Conservation (phyloP, 2,113 vertebrate species). For the Silurus glanis region DNA sequence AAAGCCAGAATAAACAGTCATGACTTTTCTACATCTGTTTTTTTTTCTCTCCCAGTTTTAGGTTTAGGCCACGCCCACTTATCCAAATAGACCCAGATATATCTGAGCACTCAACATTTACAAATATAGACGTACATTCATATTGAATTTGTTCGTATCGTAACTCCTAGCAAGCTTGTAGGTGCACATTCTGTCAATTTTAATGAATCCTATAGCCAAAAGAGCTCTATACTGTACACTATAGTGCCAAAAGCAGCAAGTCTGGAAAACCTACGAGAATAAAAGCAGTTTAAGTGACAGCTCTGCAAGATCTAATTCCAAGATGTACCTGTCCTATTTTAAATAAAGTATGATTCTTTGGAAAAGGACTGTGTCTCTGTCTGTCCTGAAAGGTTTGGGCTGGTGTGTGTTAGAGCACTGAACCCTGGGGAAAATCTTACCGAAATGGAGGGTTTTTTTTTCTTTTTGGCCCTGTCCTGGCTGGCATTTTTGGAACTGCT, state of each 20-base stretch:
- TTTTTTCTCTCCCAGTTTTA: background rate
- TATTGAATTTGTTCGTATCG: too few relatives aligned
- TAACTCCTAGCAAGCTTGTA: background rate
- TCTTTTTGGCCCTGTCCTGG: background rate
- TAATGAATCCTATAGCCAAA: background rate
- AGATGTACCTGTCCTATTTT: background rate
- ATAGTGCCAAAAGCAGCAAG: background rate
- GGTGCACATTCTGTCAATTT: background rate
- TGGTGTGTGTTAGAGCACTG: conserved; percentile 9
- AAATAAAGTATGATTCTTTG: background rate
- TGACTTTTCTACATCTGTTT: background rate
- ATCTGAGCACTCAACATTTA: background rate
- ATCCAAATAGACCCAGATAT: background rate
- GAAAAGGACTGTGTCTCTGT: background rate
- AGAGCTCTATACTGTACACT: too few relatives aligned
- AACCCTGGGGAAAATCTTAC: conserved; percentile 28
- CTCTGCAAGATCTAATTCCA: background rate
- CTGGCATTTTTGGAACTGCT: conserved; percentile 39
- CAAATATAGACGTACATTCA: background rate
- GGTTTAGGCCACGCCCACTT: background rate
- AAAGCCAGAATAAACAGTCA: background rate
- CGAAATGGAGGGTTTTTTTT: conserved; percentile 1
- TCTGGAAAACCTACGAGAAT: background rate
- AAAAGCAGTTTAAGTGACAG: background rate
- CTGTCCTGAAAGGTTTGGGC: background rate